Percentiles rank a stretch among this genome's conserved stretches.
Evolutionary conservation across 2,113 vertebrate species (phyloP).

Genomic region (Syngnathoides biaculeatus): DNA sequence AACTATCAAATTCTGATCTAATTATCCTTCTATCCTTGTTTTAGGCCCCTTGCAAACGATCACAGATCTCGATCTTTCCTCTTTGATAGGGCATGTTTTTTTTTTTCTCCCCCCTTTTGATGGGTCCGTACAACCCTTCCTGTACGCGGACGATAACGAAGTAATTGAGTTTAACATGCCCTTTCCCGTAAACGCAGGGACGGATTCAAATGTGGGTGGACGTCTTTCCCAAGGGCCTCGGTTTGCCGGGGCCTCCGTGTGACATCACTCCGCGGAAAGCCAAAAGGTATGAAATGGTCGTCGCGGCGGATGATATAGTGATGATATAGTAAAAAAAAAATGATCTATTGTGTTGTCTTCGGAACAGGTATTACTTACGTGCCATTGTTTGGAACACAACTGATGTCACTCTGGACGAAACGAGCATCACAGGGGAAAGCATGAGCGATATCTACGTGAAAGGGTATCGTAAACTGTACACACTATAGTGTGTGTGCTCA

Average conservation of each 20-base stretch:
- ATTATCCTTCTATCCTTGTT: too few species aligned
- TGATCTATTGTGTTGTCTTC: slow-evolving; percentile 13
- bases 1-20: too few species aligned
- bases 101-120: too few species aligned
- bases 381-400: slow-evolving; percentile 95
- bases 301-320: neutral
- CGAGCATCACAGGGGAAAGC: slow-evolving; percentile 92
- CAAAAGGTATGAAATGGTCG: slow-evolving; percentile 79
- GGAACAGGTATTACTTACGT: slow-evolving; percentile 80
- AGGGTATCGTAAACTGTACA: slow-evolving; percentile 71
- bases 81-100: too few species aligned
- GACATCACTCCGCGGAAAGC: slow-evolving; percentile 89
- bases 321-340: neutral
- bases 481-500: too few species aligned
- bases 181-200: slow-evolving; percentile 71
- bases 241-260: slow-evolving; percentile 86
- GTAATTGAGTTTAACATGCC: neutral
- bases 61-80: too few species aligned
- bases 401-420: slow-evolving; percentile 91
- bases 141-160: too few species aligned
- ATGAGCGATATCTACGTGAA: slow-evolving; percentile 99
- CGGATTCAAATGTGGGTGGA: slow-evolving; percentile 98
- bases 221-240: slow-evolving; percentile 89
- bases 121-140: too few species aligned
- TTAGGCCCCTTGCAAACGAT: too few species aligned